A percentile compares a stretch with the other conserved stretches of the same genome.
These are phyloP conservation scores for Philopedon plagiatum DNA, from an alignment of 2,888 invertebrate species.

Conservation along the genomic window DNA sequence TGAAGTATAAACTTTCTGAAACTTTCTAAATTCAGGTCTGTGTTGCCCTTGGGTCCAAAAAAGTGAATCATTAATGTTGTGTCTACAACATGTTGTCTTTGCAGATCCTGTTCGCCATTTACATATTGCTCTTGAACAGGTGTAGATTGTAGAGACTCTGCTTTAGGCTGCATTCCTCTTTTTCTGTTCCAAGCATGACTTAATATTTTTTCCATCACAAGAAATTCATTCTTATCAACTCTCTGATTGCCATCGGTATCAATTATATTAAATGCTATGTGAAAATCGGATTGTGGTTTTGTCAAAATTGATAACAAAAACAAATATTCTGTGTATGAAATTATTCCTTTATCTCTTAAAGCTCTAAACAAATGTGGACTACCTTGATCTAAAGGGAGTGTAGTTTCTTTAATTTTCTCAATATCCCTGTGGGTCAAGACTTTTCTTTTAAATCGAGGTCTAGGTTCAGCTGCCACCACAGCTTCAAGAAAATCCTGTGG, in stretches of 20 bases:
- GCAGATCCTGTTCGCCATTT: slow-evolving; percentile 82
- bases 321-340: slow-evolving; percentile 97
- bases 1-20: slow-evolving; percentile 97
- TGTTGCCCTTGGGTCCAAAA: slow-evolving; percentile 93
- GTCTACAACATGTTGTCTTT: slow-evolving; percentile 77
- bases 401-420: slow-evolving; percentile 82
- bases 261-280: slow-evolving; percentile 99
- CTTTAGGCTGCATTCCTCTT: slow-evolving; percentile 73
- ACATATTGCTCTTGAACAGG: slow-evolving; percentile 74
- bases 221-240: slow-evolving; percentile 97
- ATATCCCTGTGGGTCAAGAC: slow-evolving; percentile 81
- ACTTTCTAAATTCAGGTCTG: slow-evolving; percentile 90
- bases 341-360: slow-evolving; percentile 92
- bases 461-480: slow-evolving; percentile 93
- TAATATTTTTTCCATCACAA: slow-evolving; percentile 96
- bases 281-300: slow-evolving; percentile 96
- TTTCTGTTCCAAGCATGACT: slow-evolving; percentile 92
- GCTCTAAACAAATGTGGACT: slow-evolving; percentile 88
- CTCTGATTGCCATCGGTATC: slow-evolving; percentile 98
- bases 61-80: slow-evolving; percentile 95
- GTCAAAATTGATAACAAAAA: slow-evolving; percentile 96
- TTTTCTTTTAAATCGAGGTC: slow-evolving; percentile 86
- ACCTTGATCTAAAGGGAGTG: slow-evolving; percentile 85
- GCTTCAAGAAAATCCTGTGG: slow-evolving; percentile 98
- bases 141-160: slow-evolving; percentile 59